A percentile compares a stretch with the other conserved stretches of the same genome.
These are phyloP conservation scores for Rhodophaea formosa DNA, from an alignment of 2,888 invertebrate species.

Conservation along the genomic window DNA sequence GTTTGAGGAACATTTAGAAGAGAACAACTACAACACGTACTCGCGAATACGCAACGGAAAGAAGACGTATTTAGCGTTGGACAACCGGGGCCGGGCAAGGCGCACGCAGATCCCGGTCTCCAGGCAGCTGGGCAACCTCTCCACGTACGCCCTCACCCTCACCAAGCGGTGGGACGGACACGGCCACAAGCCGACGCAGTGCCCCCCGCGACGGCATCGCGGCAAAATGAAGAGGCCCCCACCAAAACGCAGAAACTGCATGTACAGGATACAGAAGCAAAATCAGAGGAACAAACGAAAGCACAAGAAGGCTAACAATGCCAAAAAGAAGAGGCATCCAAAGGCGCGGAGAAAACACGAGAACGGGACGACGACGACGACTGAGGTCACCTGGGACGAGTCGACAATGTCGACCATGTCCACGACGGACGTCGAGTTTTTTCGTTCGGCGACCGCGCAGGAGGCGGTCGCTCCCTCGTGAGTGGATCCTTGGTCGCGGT, in stretches of 20 bases:
- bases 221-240: conserved; percentile 71
- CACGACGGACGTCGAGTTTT: conserved; percentile 79
- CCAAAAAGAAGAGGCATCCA: conserved; percentile 78
- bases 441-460: conserved; percentile 80
- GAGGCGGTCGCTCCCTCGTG: conserved; percentile 78
- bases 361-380: conserved; percentile 72
- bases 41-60: conserved; percentile 84
- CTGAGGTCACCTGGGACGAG: conserved; percentile 73
- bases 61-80: conserved; percentile 89
- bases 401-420: conserved; percentile 77
- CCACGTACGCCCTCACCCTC: conserved; percentile 86
- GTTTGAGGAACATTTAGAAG: conserved; percentile 92
- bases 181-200: conserved; percentile 57
- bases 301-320: conserved; percentile 74
- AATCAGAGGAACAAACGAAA: conserved; percentile 70
- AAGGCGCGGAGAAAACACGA: conserved; percentile 78
- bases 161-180: conserved; percentile 64
- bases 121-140: conserved; percentile 86
- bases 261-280: conserved; percentile 72
- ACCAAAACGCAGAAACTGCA: conserved; percentile 69
- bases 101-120: conserved; percentile 86
- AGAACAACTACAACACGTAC: conserved; percentile 93
- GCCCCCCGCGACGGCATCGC: conserved; percentile 65
- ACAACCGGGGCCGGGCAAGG: conserved; percentile 86
- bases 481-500: conserved; percentile 71